These are phyloP conservation scores for Drosophila acutilabella DNA, from an alignment of 2,888 invertebrate genomes.

Conservation along the genomic window DNA sequence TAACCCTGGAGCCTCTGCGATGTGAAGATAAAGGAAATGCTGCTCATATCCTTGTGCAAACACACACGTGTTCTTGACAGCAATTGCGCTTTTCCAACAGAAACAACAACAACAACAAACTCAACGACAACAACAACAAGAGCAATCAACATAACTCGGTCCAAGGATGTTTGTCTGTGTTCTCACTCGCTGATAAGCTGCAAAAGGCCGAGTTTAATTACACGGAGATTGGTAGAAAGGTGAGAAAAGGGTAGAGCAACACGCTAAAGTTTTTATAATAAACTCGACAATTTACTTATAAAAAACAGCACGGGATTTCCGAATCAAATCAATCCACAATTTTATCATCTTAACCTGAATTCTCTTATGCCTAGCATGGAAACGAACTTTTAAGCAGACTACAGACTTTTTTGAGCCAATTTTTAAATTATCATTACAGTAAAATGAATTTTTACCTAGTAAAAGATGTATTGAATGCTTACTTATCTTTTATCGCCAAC, in stretches of 20 bases:
- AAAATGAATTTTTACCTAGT: too few relatives aligned
- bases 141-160: slow-evolving; percentile 33
- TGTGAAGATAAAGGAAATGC: slow-evolving; percentile 67
- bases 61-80: slow-evolving; percentile 80
- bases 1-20: slow-evolving; percentile 12
- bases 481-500: too few relatives aligned
- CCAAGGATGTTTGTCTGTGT: slow-evolving; percentile 65
- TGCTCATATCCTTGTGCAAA: slow-evolving; percentile 75
- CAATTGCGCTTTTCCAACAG: slow-evolving; percentile 73
- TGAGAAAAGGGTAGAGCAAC: not conserved
- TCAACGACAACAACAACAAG: not conserved
- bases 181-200: slow-evolving; percentile 20
- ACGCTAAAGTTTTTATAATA: slow-evolving; percentile 42
- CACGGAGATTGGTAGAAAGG: not conserved
- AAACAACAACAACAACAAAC: slow-evolving; percentile 33
- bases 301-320: not conserved
- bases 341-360: too few relatives aligned
- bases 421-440: too few relatives aligned
- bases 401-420: too few relatives aligned
- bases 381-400: too few relatives aligned
- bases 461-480: too few relatives aligned
- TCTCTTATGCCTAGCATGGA: too few relatives aligned
- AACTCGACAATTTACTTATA: slow-evolving; percentile 49
- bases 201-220: slow-evolving; percentile 35
- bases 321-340: too few relatives aligned